These are phyloP conservation scores for Nipponia nippon DNA, from an alignment of 2,113 vertebrate genomes.

Conservation along the genomic window DNA sequence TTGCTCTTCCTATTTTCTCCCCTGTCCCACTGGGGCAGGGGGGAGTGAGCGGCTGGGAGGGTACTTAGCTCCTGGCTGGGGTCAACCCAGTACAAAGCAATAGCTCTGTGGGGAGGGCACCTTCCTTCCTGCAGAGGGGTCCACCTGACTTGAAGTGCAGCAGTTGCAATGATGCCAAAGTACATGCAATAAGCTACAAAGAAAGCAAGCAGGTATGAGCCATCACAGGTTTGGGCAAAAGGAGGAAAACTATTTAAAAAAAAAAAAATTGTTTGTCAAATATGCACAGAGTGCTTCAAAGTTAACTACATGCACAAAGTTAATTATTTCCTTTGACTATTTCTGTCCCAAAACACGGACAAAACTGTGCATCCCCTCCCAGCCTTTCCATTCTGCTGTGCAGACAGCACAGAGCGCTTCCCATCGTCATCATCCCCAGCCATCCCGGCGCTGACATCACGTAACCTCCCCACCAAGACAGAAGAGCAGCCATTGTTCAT, in stretches of 20 bases:
- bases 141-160: neutral
- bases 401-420: neutral
- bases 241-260: neutral
- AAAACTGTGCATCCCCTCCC: neutral
- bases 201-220: neutral
- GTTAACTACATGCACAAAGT: neutral
- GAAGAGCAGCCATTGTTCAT: neutral
- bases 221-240: neutral
- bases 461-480: neutral
- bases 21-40: accelerated
- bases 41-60: neutral
- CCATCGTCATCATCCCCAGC: neutral
- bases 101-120: neutral
- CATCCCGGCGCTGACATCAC: neutral
- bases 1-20: neutral
- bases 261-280: neutral
- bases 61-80: neutral
- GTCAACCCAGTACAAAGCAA: neutral
- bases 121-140: neutral
- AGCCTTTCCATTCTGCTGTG: neutral
- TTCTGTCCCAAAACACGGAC: neutral
- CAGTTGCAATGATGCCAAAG: neutral
- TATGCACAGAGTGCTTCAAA: neutral
- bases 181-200: neutral
- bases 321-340: neutral